Conservation (phyloP, 1,140 invertebrate genomes). For the roundworm (Caenorhabditis elegans) region WBcel235 BX284603.4:1528001-1528500, state of each 20-base stretch:
- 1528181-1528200: slow-evolving; percentile 59
- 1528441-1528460: slow-evolving; percentile 48
- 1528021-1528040: neutral
- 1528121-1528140: slow-evolving; percentile 20
- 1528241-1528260: slow-evolving; percentile 26
- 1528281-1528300: slow-evolving; percentile 36
- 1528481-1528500: too few species aligned
- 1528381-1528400: slow-evolving; percentile 62
- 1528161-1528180: slow-evolving; percentile 43
- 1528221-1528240: slow-evolving; percentile 24
- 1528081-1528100: slow-evolving; percentile 60
- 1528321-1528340: slow-evolving; percentile 69
- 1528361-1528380: slow-evolving; percentile 62
- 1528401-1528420: slow-evolving; percentile 56
- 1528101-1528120: slow-evolving; percentile 60
- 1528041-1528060: neutral
- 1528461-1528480: too few species aligned
- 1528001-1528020: neutral
- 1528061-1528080: neutral
- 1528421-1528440: slow-evolving; percentile 60
- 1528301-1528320: slow-evolving; percentile 65
- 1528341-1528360: slow-evolving; percentile 66
- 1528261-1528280: too few species aligned
- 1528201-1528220: slow-evolving; percentile 51
- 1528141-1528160: neutral